These are phyloP conservation scores for Lophius piscatorius DNA, from an alignment of 2,113 vertebrate genomes.

Conservation along the genomic window DNA sequence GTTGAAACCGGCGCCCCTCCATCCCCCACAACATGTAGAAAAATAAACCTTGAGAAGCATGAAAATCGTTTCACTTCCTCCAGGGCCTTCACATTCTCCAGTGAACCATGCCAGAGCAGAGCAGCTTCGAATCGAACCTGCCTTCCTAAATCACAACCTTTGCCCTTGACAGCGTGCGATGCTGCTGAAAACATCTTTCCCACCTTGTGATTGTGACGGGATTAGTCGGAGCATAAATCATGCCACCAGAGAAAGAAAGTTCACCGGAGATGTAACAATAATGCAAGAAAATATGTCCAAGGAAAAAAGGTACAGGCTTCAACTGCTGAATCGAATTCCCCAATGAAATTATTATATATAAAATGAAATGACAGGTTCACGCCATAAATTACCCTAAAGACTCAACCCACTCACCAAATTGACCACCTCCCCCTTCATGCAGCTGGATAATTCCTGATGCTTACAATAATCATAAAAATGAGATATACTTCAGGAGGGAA, in stretches of 20 bases:
- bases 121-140: slow-evolving; percentile 13
- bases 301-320: background rate
- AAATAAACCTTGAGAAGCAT: slow-evolving; percentile 59
- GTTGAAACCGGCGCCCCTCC: slow-evolving; percentile 22
- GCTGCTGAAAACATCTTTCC: slow-evolving; percentile 72
- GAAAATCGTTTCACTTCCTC: slow-evolving; percentile 56
- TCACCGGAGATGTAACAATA: background rate
- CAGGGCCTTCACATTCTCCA: slow-evolving; percentile 35
- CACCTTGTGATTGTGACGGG: slow-evolving; percentile 62
- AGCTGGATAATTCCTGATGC: slow-evolving; percentile 28
- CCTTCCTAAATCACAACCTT: slow-evolving; percentile 61
- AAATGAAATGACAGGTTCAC: slow-evolving; percentile 5
- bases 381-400: slow-evolving; percentile 41
- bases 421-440: slow-evolving; percentile 19
- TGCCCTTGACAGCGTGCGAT: slow-evolving; percentile 63
- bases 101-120: slow-evolving; percentile 53
- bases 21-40: slow-evolving; percentile 19
- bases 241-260: slow-evolving; percentile 2
- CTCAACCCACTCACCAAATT: slow-evolving; percentile 38
- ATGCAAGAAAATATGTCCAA: background rate
- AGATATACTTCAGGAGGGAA: slow-evolving; percentile 37
- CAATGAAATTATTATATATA: slow-evolving; percentile 25
- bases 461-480: slow-evolving; percentile 51
- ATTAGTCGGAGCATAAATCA: slow-evolving; percentile 62
- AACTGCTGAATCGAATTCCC: slow-evolving; percentile 14